Evolutionary conservation across 2,113 vertebrate species (phyloP), one percentile per base, ranked within the genome.

Genomic region (Eulacestoma nigropectus): DNA sequence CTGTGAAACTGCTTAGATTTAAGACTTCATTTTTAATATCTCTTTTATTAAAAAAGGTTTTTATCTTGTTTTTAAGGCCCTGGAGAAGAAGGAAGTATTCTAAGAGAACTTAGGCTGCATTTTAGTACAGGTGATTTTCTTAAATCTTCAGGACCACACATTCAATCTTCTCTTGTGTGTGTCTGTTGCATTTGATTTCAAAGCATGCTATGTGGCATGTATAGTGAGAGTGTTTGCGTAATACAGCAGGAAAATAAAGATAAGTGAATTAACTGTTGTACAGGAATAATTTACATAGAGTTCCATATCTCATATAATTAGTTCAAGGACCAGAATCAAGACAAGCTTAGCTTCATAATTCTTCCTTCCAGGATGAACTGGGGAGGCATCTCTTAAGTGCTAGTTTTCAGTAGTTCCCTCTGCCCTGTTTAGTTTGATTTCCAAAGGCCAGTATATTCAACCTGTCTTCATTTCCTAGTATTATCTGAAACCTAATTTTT

Each of bases 161-260:
- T 76, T 76, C 52, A 68, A 0, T 57, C 26, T 69, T 68, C 47
- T 67, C 80, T 70, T 37, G 30, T 75, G 78, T 3, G 1, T 81
- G 26, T 87, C 30, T 32, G 49, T 94, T 96, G 62, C 46, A 50
- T 69, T 80, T 75, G 23, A 82, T 96, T 96, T 95, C 74, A 88
- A 91, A 95, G 72, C 14, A 1, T 53, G 46, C 30, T 89, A 4
- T 92, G 91, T 96, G 63, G 56, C n/a, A 33, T 68, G 17, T 83
- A 35, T 62, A 74, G 93, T 75, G 57, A 70, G 46, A 52, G 18
- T 79, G 50, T 92, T 97, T 94, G 64, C 35, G 50, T 75, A 95
- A 90, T 78, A 75, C 23, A 92, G 22, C 86, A 91, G 59, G 74
- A 94, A 95, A 95, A 91, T 37, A 91, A 91, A 89, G 60, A 86